Percentiles rank a stretch among this genome's conserved stretches.
These are phyloP conservation scores for Morpho achilles DNA, from an alignment of 2,888 invertebrate genomes.

Conservation along the genomic window DNA sequence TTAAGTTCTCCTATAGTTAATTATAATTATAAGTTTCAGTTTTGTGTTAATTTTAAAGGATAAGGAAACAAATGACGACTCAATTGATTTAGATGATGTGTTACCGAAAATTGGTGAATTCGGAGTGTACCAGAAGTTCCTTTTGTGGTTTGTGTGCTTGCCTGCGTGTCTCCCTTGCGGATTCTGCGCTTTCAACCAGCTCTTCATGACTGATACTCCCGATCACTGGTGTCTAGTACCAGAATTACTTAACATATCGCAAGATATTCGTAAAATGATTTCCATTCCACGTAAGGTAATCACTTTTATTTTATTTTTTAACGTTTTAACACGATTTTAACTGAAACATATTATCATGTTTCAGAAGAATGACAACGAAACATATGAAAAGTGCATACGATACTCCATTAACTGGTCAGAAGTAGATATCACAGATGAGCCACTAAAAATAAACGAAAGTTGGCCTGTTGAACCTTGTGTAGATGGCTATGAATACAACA, in stretches of 20 bases:
- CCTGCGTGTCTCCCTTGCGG: conserved; percentile 95
- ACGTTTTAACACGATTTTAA: no score
- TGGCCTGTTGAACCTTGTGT: conserved; percentile 85
- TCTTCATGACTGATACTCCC: conserved; percentile 94
- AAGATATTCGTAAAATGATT: conserved; percentile 79
- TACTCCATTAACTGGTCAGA: conserved; percentile 87
- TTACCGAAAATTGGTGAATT: conserved; percentile 93
- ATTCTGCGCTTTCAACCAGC: conserved; percentile 94
- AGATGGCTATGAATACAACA: conserved; percentile 90
- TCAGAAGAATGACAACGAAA: conserved; percentile 54
- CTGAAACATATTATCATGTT: conserved; percentile 23
- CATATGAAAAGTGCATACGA: conserved; percentile 84
- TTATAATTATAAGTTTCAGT: background rate
- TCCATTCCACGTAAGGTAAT: conserved; percentile 79
- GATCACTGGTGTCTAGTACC: conserved; percentile 92
- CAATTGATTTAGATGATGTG: conserved; percentile 90
- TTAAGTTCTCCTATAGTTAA: background rate
- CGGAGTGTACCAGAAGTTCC: conserved; percentile 91
- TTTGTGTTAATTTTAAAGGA: conserved; percentile 35
- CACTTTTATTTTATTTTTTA: background rate
- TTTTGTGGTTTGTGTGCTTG: conserved; percentile 91
- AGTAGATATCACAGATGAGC: conserved; percentile 53
- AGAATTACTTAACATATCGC: conserved; percentile 80
- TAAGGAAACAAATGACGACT: conserved; percentile 59
- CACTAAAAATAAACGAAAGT: conserved; percentile 61